phyloP scores from a whole-genome alignment of 2,888 invertebrate genomes.

The Cybosia mesomella region DNA sequence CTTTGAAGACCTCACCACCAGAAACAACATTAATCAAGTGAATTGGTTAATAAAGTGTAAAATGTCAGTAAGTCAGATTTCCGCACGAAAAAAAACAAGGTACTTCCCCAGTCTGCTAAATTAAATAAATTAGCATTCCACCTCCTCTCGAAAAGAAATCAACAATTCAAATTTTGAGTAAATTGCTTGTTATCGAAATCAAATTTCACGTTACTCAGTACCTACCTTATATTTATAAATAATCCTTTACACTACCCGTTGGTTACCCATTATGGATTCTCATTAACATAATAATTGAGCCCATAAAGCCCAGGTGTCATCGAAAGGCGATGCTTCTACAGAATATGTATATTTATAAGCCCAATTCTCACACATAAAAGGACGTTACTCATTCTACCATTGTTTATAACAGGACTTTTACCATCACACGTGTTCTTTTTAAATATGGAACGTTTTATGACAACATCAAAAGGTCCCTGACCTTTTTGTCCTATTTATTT shows the following conservation, averaged over 20 bases:
- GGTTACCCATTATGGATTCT: constrained; percentile 1
- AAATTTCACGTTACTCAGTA: neutral
- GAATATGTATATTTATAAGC: constrained; percentile 8
- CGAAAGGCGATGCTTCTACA: constrained; percentile 1
- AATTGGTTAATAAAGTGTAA: too few relatives aligned
- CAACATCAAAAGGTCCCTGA: constrained; percentile 41
- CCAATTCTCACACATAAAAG: constrained; percentile 24
- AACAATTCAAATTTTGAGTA: neutral
- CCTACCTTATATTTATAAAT: neutral
- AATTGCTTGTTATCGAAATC: neutral
- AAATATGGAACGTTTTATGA: constrained; percentile 47
- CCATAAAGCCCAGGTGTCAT: constrained; percentile 18
- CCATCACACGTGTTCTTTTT: constrained; percentile 46
- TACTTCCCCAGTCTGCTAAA: neutral
- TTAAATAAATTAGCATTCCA: neutral
- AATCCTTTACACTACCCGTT: neutral
- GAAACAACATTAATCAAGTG: too few relatives aligned
- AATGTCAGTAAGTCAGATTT: too few relatives aligned
- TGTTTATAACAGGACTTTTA: constrained; percentile 44
- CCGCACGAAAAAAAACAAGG: too few relatives aligned
- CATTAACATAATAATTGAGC: constrained; percentile 21
- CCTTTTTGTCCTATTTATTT: constrained; percentile 47
- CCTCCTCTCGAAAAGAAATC: neutral
- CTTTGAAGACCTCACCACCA: too few relatives aligned
- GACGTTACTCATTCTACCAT: constrained; percentile 26